Evolutionary conservation across 2,888 invertebrate species (phyloP).

Genomic region (Tinea trinotella): DNA sequence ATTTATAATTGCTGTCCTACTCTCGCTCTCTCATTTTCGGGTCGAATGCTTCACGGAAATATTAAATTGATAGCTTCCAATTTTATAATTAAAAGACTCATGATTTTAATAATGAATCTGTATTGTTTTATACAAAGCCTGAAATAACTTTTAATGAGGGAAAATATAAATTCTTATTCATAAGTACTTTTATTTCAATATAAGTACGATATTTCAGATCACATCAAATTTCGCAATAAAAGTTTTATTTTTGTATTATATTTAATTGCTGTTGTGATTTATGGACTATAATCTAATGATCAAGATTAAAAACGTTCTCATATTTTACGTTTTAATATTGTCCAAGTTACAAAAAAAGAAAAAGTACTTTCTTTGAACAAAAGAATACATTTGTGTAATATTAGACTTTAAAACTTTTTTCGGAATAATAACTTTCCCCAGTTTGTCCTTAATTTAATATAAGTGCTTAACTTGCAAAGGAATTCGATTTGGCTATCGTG

Average conservation of each 20-base stretch:
- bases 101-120: neutral
- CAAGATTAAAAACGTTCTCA: neutral
- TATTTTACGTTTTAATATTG: conserved; percentile 6
- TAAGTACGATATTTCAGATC: too few relatives aligned
- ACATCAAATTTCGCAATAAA: too few relatives aligned
- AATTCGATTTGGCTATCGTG: conserved; percentile 13
- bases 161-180: too few relatives aligned
- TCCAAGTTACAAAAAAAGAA: neutral
- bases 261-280: too few relatives aligned
- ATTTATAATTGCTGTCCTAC: too few relatives aligned
- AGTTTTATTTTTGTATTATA: too few relatives aligned
- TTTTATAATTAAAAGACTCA: neutral
- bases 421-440: conserved; percentile 3
- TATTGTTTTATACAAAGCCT: too few relatives aligned
- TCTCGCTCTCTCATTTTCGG: neutral
- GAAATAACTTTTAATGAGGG: too few relatives aligned
- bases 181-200: too few relatives aligned
- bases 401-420: conserved; percentile 5
- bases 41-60: neutral
- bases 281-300: neutral
- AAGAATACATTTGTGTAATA: conserved; percentile 11
- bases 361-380: neutral
- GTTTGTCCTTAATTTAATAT: conserved; percentile 17
- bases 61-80: neutral
- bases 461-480: conserved; percentile 6